phyloP scores from a whole-genome alignment of 2,113 vertebrate species.

The Ctenomys sociabilis region DNA sequence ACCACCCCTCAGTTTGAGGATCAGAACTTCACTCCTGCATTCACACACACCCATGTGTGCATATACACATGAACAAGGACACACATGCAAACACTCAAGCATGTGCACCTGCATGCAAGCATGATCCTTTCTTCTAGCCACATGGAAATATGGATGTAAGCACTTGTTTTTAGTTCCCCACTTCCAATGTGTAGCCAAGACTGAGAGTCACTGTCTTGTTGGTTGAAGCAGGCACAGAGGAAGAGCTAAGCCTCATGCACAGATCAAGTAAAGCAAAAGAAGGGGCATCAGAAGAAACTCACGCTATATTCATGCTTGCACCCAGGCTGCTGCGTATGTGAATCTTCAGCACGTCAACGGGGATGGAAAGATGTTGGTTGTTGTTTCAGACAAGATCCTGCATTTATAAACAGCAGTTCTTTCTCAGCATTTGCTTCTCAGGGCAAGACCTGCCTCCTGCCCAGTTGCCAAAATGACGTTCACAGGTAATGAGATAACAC shows the following conservation, averaged over 20 bases:
- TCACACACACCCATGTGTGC: no score
- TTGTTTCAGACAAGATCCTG: conserved; percentile 5
- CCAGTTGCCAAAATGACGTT: background rate
- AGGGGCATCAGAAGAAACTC: background rate
- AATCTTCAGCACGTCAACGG: background rate
- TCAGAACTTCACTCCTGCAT: background rate
- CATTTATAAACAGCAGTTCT: conserved; percentile 43
- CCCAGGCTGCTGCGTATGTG: background rate
- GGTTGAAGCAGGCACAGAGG: background rate
- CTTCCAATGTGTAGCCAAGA: background rate
- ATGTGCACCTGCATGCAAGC: no score
- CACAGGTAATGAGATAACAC: background rate
- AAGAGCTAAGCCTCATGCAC: background rate
- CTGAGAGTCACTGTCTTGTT: background rate
- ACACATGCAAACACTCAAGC: background rate
- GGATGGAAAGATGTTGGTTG: background rate
- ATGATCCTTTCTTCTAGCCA: background rate
- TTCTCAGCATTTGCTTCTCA: background rate
- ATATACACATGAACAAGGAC: no score
- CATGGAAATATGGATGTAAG: background rate
- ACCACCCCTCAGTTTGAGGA: background rate
- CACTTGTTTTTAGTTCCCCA: background rate
- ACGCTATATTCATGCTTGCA: background rate
- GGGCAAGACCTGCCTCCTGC: background rate
- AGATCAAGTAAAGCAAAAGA: background rate